Conservation (phyloP, 2,797 vertebrate species). For the Pangasius macronema region DNA sequence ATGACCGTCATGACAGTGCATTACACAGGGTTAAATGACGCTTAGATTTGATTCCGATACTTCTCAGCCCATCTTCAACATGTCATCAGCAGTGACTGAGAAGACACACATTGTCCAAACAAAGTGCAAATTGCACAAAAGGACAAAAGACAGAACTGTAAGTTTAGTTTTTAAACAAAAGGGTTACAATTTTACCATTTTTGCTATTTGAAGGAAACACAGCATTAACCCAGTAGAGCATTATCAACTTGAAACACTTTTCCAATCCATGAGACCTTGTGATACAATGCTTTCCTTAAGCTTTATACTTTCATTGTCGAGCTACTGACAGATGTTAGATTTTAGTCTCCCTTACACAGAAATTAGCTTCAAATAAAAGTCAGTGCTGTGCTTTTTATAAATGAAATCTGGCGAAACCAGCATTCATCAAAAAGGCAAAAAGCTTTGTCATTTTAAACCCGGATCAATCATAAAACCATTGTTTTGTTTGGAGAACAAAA, state of each 20-base stretch:
- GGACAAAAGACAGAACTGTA: background rate
- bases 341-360: background rate
- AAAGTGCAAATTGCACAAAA: background rate
- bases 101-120: background rate
- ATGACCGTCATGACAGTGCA: background rate
- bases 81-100: background rate
- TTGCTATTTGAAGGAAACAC: background rate
- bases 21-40: background rate
- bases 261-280: background rate
- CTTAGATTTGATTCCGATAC: background rate
- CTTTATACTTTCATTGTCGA: background rate
- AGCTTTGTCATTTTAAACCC: background rate
- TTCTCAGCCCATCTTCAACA: background rate
- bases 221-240: background rate
- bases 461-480: background rate
- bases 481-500: background rate
- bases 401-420: background rate
- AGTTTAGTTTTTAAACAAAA: background rate
- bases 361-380: background rate
- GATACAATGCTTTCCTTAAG: background rate
- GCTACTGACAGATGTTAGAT: background rate
- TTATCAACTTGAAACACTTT: background rate
- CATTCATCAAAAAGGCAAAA: background rate
- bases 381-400: background rate
- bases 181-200: background rate